Evolutionary conservation across 35 echinoderm and acorn worm genomes (phyloP).

Genomic region (Eucidaris tribuloides): DNA sequence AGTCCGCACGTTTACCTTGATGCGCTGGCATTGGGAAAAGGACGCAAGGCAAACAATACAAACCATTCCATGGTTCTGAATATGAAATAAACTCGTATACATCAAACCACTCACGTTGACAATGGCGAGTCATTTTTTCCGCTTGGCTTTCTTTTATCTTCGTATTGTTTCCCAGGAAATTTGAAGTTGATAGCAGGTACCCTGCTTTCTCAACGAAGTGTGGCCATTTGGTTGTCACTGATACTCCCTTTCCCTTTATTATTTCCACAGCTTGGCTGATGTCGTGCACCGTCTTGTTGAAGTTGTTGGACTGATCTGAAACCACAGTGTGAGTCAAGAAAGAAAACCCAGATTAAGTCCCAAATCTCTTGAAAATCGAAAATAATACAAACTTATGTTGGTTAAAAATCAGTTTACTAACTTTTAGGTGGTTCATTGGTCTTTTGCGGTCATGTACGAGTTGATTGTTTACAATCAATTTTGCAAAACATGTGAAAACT

Average conservation of each 20-base stretch:
- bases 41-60: slow-evolving; percentile 42
- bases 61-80: slow-evolving; percentile 17
- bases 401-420: no score
- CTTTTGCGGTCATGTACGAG: no score
- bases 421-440: no score
- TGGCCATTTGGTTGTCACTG: not conserved
- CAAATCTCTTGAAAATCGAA: no score
- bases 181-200: not conserved
- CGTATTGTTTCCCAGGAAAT: slow-evolving; percentile 7
- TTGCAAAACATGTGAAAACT: no score
- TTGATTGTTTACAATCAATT: no score
- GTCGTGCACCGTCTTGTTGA: no score
- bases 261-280: not conserved
- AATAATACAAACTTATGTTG: no score
- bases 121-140: not conserved
- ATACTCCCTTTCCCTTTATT: not conserved
- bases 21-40: slow-evolving; percentile 14
- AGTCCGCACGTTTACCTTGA: not conserved
- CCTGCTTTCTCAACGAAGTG: slow-evolving; percentile 14
- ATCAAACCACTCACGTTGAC: slow-evolving; percentile 2
- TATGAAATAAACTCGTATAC: not conserved
- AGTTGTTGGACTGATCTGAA: no score
- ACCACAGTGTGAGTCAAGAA: no score
- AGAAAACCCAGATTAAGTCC: no score
- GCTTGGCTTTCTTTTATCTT: not conserved